A percentile compares a stretch with the other conserved stretches of the same genome.
Conservation (phyloP, 2,888 invertebrate genomes). For the Scaptomyza tumidula region DNA sequence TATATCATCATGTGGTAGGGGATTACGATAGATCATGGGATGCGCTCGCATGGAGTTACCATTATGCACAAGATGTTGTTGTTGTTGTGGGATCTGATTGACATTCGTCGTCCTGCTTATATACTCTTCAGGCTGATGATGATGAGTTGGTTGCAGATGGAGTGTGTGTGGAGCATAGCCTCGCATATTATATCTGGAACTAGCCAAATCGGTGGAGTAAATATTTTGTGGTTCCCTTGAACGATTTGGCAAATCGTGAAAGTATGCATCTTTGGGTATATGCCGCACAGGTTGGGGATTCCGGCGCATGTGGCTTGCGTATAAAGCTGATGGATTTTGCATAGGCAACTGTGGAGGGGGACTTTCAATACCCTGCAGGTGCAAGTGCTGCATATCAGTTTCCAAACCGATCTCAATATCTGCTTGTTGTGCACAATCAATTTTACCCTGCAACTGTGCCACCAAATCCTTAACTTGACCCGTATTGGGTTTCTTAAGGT, state of each 20-base stretch:
- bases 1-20: slow-evolving; percentile 34
- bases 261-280: slow-evolving; percentile 87
- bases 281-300: slow-evolving; percentile 72
- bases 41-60: slow-evolving; percentile 12
- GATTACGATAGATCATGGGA: slow-evolving; percentile 27
- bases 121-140: slow-evolving; percentile 24
- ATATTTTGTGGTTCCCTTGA: slow-evolving; percentile 30
- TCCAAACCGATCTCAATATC: slow-evolving; percentile 5
- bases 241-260: slow-evolving; percentile 87
- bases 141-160: slow-evolving; percentile 26
- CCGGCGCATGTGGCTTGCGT: slow-evolving; percentile 11
- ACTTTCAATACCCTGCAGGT: slow-evolving; percentile 18
- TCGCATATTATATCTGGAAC: slow-evolving; percentile 18
- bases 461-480: slow-evolving; percentile 79
- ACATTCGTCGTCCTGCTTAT: slow-evolving; percentile 18
- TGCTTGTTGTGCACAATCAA: slow-evolving; percentile 44
- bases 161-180: slow-evolving; percentile 19
- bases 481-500: slow-evolving; percentile 69
- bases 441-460: slow-evolving; percentile 73
- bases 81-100: slow-evolving; percentile 14
- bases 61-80: slow-evolving; percentile 22
- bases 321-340: slow-evolving; percentile 30
- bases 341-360: slow-evolving; percentile 5
- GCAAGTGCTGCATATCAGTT: slow-evolving; percentile 30
- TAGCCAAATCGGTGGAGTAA: slow-evolving; percentile 35